Conservation (phyloP, 1,140 invertebrate genomes). For the Theocolax elegans region DNA sequence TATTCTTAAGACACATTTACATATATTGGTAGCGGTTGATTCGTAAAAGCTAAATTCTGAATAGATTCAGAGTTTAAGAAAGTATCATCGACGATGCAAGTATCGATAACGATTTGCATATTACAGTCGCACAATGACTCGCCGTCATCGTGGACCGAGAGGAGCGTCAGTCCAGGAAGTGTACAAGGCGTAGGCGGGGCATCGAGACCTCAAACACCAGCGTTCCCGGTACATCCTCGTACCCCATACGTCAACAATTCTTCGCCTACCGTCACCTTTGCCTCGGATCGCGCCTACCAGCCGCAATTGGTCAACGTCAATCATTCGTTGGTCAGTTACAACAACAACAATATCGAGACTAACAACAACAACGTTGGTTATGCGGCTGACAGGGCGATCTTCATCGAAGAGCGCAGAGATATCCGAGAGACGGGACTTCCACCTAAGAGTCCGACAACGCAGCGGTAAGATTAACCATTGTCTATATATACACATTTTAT, state of each 20-base stretch:
- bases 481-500: conserved; percentile 24
- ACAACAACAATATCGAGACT: conserved; percentile 38
- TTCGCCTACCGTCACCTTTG: conserved; percentile 72
- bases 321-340: conserved; percentile 44
- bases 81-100: too few species aligned
- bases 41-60: too few species aligned
- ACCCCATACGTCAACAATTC: conserved; percentile 82
- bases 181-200: conserved; percentile 56
- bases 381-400: conserved; percentile 56
- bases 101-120: too few species aligned
- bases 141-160: conserved; percentile 72
- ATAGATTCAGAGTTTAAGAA: too few species aligned
- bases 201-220: conserved; percentile 84
- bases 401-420: conserved; percentile 65
- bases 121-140: conserved; percentile 74
- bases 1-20: too few species aligned
- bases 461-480: conserved; percentile 73
- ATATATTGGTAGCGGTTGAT: too few species aligned
- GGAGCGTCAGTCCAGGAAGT: conserved; percentile 69
- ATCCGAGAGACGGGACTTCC: conserved; percentile 71
- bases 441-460: conserved; percentile 79
- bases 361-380: conserved; percentile 56
- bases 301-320: conserved; percentile 47
- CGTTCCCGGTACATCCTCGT: conserved; percentile 88
- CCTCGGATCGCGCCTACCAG: conserved; percentile 55